These are phyloP conservation scores for Xylocopa sonorina DNA, from an alignment of 1,140 invertebrate species.

Conservation along the genomic window DNA sequence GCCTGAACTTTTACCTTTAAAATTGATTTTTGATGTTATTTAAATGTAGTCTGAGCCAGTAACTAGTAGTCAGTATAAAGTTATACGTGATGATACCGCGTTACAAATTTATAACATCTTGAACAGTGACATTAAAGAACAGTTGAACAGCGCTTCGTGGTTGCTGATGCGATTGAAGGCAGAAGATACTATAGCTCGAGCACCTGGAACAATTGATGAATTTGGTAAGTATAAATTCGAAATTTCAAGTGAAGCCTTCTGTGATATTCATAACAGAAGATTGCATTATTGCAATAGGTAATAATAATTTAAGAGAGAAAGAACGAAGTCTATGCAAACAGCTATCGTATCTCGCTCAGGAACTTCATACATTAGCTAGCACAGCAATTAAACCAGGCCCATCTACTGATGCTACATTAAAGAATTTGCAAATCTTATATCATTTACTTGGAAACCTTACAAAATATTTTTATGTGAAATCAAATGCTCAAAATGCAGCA, in stretches of 20 bases:
- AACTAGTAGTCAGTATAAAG: slow-evolving; percentile 68
- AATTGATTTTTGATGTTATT: slow-evolving; percentile 34
- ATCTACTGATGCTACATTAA: slow-evolving; percentile 78
- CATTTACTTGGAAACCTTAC: slow-evolving; percentile 78
- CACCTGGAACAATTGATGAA: slow-evolving; percentile 21
- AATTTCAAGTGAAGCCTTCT: neutral
- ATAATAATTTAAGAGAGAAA: slow-evolving; percentile 76
- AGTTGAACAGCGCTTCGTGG: slow-evolving; percentile 79
- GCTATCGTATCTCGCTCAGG: slow-evolving; percentile 76
- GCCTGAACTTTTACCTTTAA: neutral
- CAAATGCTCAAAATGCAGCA: slow-evolving; percentile 75
- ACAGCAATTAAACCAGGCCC: slow-evolving; percentile 73
- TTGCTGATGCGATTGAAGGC: slow-evolving; percentile 79
- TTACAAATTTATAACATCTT: slow-evolving; percentile 74
- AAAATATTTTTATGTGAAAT: slow-evolving; percentile 81
- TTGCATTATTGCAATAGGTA: slow-evolving; percentile 58
- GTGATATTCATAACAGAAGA: neutral
- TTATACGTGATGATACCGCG: slow-evolving; percentile 75
- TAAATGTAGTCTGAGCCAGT: slow-evolving; percentile 59
- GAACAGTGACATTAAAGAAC: slow-evolving; percentile 76
- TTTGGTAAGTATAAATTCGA: slow-evolving; percentile 25
- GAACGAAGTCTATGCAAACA: slow-evolving; percentile 81
- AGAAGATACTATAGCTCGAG: slow-evolving; percentile 66
- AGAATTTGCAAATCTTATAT: slow-evolving; percentile 80
- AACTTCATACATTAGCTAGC: slow-evolving; percentile 76